phyloP scores from a whole-genome alignment of 1,140 invertebrate genomes.

The Aphelenchoides fujianensis region DNA sequence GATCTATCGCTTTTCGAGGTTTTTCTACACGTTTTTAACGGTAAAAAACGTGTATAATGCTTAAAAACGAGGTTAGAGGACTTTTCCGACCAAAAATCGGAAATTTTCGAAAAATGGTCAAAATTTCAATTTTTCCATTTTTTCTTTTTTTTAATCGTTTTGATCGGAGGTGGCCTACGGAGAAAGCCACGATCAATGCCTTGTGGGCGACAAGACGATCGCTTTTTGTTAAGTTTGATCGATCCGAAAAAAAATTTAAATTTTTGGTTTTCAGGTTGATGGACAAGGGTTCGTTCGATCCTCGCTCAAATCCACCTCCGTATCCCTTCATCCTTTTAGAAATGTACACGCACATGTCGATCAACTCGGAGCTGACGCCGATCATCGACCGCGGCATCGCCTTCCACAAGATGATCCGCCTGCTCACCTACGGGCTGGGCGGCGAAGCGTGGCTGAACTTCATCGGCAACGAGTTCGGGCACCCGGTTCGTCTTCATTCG shows the following conservation, averaged over 20 bases:
- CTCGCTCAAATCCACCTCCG: conserved; percentile 11
- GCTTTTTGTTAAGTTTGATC: too few relatives aligned
- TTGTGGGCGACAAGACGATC: conserved; percentile 96
- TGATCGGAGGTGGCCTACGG: too few relatives aligned
- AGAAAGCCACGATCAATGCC: conserved; percentile 95
- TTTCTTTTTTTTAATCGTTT: not conserved
- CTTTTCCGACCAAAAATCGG: too few relatives aligned
- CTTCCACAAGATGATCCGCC: conserved; percentile 91
- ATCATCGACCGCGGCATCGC: conserved; percentile 87
- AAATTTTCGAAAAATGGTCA: too few relatives aligned
- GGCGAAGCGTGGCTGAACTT: conserved; percentile 98
- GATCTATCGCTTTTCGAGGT: too few relatives aligned
- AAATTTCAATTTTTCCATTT: too few relatives aligned
- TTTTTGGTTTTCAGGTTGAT: too few relatives aligned
- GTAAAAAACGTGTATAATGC: too few relatives aligned
- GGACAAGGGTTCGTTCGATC: conserved; percentile 88
- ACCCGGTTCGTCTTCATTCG: too few relatives aligned
- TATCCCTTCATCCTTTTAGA: conserved; percentile 42
- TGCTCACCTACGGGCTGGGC: conserved; percentile 86
- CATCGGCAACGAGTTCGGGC: conserved; percentile 98
- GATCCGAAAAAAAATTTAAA: too few relatives aligned
- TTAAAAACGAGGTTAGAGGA: too few relatives aligned
- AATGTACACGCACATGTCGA: conserved; percentile 64
- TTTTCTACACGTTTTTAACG: too few relatives aligned
- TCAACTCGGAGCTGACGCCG: conserved; percentile 64